Conservation (phyloP, 2,888 invertebrate species). For the Tetranychus truncatus region DNA sequence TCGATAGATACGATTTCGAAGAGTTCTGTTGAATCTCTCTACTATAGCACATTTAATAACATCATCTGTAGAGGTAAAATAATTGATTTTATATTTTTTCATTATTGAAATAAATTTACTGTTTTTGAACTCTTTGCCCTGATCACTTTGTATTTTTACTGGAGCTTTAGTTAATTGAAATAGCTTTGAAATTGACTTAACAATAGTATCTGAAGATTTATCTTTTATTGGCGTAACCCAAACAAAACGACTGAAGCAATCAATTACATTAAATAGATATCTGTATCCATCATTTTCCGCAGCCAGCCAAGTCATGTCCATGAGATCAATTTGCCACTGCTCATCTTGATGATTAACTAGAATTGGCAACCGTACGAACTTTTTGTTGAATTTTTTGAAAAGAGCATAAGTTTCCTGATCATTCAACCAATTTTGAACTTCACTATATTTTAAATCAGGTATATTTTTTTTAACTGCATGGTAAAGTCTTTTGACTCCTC, state of each 20-base stretch:
- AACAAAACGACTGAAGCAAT: conserved; percentile 27
- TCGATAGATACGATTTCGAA: conserved; percentile 28
- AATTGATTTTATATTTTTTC: conserved; percentile 18
- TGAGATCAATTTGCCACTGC: conserved; percentile 27
- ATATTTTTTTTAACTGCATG: not conserved
- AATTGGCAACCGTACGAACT: conserved; percentile 20
- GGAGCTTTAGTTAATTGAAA: too few species aligned
- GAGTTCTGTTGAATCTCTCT: not conserved
- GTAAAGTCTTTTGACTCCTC: not conserved
- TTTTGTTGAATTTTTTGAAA: conserved; percentile 16
- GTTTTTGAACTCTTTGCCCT: too few species aligned
- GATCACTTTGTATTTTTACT: too few species aligned
- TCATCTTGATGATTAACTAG: conserved; percentile 25
- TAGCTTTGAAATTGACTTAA: too few species aligned
- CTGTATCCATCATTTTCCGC: conserved; percentile 25
- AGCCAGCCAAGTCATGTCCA: conserved; percentile 20
- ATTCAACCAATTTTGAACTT: conserved; percentile 19
- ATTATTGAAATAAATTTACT: not conserved
- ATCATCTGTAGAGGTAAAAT: conserved; percentile 28
- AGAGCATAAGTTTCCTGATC: conserved; percentile 20
- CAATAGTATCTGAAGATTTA: conserved; percentile 25
- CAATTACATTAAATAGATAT: conserved; percentile 28
- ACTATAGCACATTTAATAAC: conserved; percentile 23
- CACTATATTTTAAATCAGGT: not conserved
- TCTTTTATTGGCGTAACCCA: conserved; percentile 26